These are phyloP conservation scores for Sceloporus tristichus DNA, from an alignment of 2,113 vertebrate genomes.

Conservation along the genomic window DNA sequence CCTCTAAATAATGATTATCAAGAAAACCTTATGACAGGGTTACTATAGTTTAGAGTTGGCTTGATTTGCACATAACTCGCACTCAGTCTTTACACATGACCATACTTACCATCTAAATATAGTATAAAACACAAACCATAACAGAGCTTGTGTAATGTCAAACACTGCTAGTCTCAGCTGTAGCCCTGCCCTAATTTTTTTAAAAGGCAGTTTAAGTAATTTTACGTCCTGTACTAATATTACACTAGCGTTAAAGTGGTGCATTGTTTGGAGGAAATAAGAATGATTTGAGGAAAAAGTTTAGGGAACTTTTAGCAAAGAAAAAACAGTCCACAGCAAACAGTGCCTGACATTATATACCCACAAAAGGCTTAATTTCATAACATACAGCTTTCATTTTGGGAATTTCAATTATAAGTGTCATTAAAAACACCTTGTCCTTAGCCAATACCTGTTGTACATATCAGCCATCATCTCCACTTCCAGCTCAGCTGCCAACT, in stretches of 20 bases:
- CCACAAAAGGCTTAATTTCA: background rate
- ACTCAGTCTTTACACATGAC: too few species aligned
- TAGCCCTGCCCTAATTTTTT: background rate
- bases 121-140: too few species aligned
- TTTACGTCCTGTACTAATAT: background rate
- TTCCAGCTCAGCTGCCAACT: conserved; percentile 94
- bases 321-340: background rate
- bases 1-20: too few species aligned
- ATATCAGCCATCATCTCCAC: conserved; percentile 99
- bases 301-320: background rate
- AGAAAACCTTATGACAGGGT: too few species aligned
- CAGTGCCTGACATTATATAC: background rate
- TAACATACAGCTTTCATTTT: background rate
- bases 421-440: background rate
- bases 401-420: background rate
- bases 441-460: conserved; percentile 91
- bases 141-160: too few species aligned
- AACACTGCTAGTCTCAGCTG: background rate
- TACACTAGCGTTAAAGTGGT: background rate
- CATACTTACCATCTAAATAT: too few species aligned
- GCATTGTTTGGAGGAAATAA: background rate
- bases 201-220: background rate
- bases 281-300: background rate
- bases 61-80: too few species aligned
- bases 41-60: too few species aligned